These are phyloP conservation scores for Oscheius sp. DNA, from an alignment of 2,888 invertebrate genomes.

Conservation along the genomic window DNA sequence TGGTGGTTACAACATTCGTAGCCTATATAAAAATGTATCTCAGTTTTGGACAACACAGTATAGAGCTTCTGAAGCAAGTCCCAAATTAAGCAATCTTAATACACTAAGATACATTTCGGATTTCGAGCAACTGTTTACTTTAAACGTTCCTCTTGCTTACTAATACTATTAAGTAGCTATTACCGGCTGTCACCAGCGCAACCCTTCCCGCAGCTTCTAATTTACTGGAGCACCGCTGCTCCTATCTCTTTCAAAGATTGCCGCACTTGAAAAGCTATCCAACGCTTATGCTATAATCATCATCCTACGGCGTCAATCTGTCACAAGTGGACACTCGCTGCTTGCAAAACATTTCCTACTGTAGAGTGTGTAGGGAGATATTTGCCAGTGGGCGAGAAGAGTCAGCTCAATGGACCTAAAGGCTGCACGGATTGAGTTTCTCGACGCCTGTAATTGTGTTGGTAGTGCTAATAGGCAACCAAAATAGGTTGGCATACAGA, in stretches of 20 bases:
- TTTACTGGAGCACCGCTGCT: conserved; percentile 21
- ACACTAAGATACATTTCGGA: too few relatives aligned
- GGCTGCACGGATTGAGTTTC: conserved; percentile 14
- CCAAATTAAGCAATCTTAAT: too few relatives aligned
- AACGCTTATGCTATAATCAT: conserved; percentile 30
- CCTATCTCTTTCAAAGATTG: background rate
- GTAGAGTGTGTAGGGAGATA: conserved; percentile 1
- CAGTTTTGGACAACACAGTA: too few relatives aligned
- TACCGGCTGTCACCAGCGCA: conserved; percentile 24
- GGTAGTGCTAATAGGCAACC: conserved; percentile 33
- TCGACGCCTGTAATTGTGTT: conserved; percentile 35
- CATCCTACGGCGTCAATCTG: background rate
- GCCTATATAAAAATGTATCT: too few relatives aligned
- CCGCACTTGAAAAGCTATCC: conserved; percentile 34
- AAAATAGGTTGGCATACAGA: conserved; percentile 32
- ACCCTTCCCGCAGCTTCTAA: conserved; percentile 3
- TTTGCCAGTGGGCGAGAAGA: conserved; percentile 11
- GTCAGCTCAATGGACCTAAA: background rate
- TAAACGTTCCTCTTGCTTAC: background rate
- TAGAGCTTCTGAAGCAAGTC: too few relatives aligned
- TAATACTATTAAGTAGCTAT: conserved; percentile 9
- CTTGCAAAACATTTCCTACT: conserved; percentile 33
- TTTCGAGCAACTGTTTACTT: background rate
- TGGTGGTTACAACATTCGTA: too few relatives aligned
- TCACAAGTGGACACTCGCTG: conserved; percentile 7